These are phyloP conservation scores for Brachionus angularis DNA, from an alignment of 1,140 invertebrate species.

Conservation along the genomic window DNA sequence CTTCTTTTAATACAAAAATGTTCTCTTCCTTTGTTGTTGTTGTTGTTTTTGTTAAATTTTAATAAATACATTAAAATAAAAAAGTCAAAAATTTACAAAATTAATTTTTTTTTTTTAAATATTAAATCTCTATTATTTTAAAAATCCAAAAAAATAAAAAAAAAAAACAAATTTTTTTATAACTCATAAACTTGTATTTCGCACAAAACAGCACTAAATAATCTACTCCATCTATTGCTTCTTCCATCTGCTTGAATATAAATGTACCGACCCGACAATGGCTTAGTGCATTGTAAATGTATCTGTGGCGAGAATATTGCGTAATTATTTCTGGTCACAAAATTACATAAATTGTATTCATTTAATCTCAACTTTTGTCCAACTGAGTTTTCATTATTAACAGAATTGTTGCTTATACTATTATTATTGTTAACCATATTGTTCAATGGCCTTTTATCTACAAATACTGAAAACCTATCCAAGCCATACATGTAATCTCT, in stretches of 20 bases:
- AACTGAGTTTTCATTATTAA: not conserved
- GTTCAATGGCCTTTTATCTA: constrained; percentile 52
- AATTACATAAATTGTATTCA: constrained; percentile 57
- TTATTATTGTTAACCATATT: constrained; percentile 51
- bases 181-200: constrained; percentile 61
- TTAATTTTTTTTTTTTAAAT: no score
- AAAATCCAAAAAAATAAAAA: no score
- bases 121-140: no score
- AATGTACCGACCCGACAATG: constrained; percentile 60
- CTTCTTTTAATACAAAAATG: no score
- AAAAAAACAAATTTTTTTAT: no score
- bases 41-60: no score
- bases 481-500: constrained; percentile 61
- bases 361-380: constrained; percentile 18
- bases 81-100: no score
- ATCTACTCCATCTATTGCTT: constrained; percentile 59
- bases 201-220: constrained; percentile 62
- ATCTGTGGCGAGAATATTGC: constrained; percentile 60
- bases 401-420: constrained; percentile 47
- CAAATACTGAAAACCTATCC: constrained; percentile 61
- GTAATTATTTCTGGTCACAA: constrained; percentile 60
- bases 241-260: constrained; percentile 62
- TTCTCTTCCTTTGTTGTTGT: no score
- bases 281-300: constrained; percentile 59
- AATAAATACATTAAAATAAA: no score